phyloP scores from a whole-genome alignment of 2,113 vertebrate species.

The Meriones unguiculatus region DNA sequence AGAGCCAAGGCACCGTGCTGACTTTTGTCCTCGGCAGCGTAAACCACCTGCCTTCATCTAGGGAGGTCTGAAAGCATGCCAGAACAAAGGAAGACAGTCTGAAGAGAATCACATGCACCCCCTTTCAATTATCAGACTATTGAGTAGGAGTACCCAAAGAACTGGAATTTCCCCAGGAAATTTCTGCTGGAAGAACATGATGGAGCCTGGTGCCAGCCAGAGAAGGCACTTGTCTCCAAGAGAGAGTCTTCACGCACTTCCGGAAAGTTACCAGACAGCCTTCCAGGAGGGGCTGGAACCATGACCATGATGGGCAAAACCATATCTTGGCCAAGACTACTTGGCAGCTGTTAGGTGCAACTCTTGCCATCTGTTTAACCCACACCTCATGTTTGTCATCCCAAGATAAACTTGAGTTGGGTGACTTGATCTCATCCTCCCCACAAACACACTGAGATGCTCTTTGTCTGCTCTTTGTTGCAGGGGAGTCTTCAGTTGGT shows the following conservation, averaged over 20 bases:
- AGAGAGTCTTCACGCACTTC: not conserved
- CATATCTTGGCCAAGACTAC: not conserved
- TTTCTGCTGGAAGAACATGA: too few species aligned
- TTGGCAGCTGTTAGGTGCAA: not conserved
- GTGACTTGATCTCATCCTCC: not conserved
- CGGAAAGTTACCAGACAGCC: not conserved
- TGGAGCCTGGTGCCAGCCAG: not conserved
- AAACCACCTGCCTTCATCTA: not conserved
- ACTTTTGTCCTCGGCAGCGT: not conserved
- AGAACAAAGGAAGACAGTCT: not conserved
- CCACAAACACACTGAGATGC: not conserved
- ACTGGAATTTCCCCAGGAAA: not conserved
- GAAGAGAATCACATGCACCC: not conserved
- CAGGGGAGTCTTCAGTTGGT: not conserved
- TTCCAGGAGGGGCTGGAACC: not conserved
- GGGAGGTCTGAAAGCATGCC: not conserved
- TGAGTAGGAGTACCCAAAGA: not conserved
- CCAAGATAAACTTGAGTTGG: not conserved
- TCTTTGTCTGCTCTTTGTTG: not conserved
- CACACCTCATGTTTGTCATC: not conserved
- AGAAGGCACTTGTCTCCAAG: not conserved
- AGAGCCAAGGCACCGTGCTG: not conserved
- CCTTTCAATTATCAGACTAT: not conserved
- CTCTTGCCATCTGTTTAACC: not conserved
- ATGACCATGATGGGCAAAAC: not conserved